Percentiles rank a stretch among this genome's conserved stretches.
Conservation (phyloP, 2,888 invertebrate genomes). For the Fragum fragum region DNA sequence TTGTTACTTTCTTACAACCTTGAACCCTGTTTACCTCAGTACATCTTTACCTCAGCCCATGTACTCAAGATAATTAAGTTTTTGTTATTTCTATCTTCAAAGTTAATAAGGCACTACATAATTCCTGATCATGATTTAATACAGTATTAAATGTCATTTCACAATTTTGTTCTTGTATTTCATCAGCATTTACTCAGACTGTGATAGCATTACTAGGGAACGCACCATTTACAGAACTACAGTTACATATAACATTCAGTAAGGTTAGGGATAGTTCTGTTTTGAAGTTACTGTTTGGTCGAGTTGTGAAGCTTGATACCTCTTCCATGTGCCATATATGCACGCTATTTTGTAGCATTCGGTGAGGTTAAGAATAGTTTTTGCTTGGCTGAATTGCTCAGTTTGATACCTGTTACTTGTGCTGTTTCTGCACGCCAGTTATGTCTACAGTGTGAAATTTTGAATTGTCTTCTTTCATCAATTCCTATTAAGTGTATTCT, state of each 20-base stretch:
- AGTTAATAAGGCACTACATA: too few relatives aligned
- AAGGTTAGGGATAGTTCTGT: constrained; percentile 17
- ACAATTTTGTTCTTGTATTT: constrained; percentile 8
- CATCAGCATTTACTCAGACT: constrained; percentile 12
- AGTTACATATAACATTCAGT: constrained; percentile 8
- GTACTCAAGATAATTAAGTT: too few relatives aligned
- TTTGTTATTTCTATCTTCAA: too few relatives aligned
- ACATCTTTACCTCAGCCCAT: too few relatives aligned
- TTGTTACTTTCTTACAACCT: neutral
- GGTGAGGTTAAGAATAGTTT: neutral
- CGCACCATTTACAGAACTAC: constrained; percentile 15
- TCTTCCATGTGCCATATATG: neutral
- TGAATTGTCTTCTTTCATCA: neutral
- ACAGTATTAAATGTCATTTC: too few relatives aligned
- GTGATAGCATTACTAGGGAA: constrained; percentile 13
- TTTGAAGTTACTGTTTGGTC: constrained; percentile 11
- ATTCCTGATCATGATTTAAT: too few relatives aligned
- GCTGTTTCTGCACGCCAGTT: neutral
- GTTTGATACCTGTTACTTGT: neutral
- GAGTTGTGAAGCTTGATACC: neutral
- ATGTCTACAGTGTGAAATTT: neutral
- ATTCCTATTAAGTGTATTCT: too few relatives aligned
- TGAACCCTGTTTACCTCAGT: neutral
- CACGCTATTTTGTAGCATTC: neutral
- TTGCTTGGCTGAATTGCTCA: neutral